Conservation (phyloP, 2,888 invertebrate species). For the Agriotes lineatus region DNA sequence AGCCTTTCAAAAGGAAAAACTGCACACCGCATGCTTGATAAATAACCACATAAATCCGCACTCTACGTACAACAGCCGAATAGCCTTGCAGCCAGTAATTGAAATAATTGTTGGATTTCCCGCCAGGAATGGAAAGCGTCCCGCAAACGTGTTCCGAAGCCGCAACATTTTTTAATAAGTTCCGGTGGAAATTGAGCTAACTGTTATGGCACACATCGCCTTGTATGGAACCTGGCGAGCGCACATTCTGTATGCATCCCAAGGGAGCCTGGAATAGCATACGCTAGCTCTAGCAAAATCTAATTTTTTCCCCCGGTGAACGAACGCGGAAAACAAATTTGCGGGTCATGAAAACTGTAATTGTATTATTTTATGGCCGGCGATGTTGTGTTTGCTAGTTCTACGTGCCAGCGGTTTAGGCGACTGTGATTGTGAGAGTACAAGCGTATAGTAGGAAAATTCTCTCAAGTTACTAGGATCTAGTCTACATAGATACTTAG, state of each 20-base stretch:
- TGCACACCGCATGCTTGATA: too few species aligned
- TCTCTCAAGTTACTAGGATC: slow-evolving; percentile 6
- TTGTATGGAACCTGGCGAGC: slow-evolving; percentile 7
- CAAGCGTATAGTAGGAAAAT: slow-evolving; percentile 25
- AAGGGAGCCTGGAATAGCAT: slow-evolving; percentile 14
- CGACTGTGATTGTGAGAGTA: slow-evolving; percentile 8
- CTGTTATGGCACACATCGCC: slow-evolving; percentile 1
- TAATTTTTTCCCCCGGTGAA: slow-evolving; percentile 36
- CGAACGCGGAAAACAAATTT: slow-evolving; percentile 26
- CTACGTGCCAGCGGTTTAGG: slow-evolving; percentile 30
- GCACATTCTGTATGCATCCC: slow-evolving; percentile 30
- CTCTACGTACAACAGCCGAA: too few species aligned
- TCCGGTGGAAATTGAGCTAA: not conserved
- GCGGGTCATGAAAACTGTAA: slow-evolving; percentile 27
- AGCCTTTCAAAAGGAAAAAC: too few species aligned
- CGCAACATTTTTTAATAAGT: not conserved
- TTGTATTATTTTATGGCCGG: slow-evolving; percentile 27
- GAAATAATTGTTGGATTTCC: too few species aligned
- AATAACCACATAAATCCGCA: too few species aligned
- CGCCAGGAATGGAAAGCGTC: too few species aligned
- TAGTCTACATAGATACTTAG: slow-evolving; percentile 29
- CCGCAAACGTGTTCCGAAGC: not conserved
- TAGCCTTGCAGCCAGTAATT: too few species aligned
- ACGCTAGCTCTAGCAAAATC: slow-evolving; percentile 28
- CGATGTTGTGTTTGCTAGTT: slow-evolving; percentile 23